phyloP scores from a whole-genome alignment of 2,113 vertebrate genomes.

The Tragelaphus imberbis region DNA sequence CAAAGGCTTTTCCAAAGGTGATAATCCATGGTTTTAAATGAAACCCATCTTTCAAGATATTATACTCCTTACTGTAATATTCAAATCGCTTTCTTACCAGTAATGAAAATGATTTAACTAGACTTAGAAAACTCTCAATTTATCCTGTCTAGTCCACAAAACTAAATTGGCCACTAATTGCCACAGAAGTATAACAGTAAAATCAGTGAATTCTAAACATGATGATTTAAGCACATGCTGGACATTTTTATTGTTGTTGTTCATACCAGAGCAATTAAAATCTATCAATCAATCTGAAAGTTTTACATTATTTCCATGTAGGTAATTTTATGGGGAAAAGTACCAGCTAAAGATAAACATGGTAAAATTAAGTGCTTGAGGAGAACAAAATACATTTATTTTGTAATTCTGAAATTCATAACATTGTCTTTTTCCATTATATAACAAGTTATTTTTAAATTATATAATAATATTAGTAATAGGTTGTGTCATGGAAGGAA shows the following conservation, averaged over 20 bases:
- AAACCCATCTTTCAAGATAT: neutral
- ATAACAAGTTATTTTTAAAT: neutral
- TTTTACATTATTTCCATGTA: neutral
- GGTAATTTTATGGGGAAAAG: neutral
- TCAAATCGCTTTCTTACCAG: constrained; percentile 32
- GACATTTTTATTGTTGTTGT: neutral
- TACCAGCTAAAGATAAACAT: neutral
- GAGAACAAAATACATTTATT: neutral
- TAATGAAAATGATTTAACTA: constrained; percentile 44
- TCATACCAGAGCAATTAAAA: constrained; percentile 47
- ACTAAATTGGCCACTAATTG: constrained; percentile 49
- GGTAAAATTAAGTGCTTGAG: neutral
- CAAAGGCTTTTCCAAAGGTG: neutral
- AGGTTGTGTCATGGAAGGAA: neutral
- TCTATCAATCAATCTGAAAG: neutral
- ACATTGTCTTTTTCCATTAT: neutral
- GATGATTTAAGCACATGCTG: constrained; percentile 34
- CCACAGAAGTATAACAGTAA: constrained; percentile 45
- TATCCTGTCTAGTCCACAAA: constrained; percentile 2
- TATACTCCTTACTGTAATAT: neutral
- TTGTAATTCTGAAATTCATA: neutral
- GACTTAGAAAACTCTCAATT: constrained; percentile 54
- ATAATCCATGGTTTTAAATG: constrained; percentile 42
- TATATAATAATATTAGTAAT: neutral
- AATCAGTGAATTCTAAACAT: constrained; percentile 61